Conservation (phyloP, 2,113 vertebrate genomes). For the Osmerus mordax region DNA sequence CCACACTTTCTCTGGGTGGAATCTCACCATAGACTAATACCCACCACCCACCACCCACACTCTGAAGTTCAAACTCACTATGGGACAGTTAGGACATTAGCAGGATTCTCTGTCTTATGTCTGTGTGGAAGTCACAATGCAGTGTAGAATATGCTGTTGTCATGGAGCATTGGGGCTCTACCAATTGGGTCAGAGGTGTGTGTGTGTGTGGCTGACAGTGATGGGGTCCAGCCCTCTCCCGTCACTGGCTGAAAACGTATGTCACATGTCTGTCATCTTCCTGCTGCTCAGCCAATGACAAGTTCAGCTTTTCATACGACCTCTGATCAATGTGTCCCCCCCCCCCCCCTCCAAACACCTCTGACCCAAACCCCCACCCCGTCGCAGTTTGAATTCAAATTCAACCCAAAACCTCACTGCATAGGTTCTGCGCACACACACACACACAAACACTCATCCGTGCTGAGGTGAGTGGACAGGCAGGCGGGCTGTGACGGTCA, state of each 20-base stretch:
- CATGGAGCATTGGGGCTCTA: too few relatives aligned
- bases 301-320: slow-evolving; percentile 51
- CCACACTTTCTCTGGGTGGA: slow-evolving; percentile 18
- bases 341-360: not conserved
- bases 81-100: not conserved
- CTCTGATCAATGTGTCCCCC: slow-evolving; percentile 49
- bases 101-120: too few relatives aligned
- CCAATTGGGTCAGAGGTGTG: too few relatives aligned
- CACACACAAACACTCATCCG: slow-evolving; percentile 6
- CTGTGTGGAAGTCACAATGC: too few relatives aligned
- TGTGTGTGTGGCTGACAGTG: slow-evolving; percentile 32
- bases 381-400: slow-evolving; percentile 62
- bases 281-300: slow-evolving; percentile 32
- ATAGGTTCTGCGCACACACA: not conserved
- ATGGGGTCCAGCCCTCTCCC: slow-evolving; percentile 35
- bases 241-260: slow-evolving; percentile 36
- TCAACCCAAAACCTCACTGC: not conserved
- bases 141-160: too few relatives aligned
- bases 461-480: slow-evolving; percentile 34
- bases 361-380: slow-evolving; percentile 10
- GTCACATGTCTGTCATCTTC: slow-evolving; percentile 51
- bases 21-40: not conserved
- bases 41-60: not conserved
- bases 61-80: not conserved
- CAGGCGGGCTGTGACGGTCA: slow-evolving; percentile 55